These are phyloP conservation scores for Acyrthosiphon pisum DNA, from an alignment of 1,140 invertebrate genomes.

Conservation along the genomic window DNA sequence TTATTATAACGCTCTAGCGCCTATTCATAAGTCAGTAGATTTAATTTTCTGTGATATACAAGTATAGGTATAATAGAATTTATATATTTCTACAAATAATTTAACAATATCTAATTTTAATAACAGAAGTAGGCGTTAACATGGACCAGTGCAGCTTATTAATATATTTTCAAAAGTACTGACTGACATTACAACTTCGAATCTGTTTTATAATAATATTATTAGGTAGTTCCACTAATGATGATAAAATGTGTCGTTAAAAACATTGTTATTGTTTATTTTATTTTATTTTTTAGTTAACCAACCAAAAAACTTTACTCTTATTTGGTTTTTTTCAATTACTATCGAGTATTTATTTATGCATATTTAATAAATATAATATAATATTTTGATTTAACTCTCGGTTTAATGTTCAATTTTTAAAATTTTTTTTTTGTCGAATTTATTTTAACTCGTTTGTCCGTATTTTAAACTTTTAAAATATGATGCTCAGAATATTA, in stretches of 20 bases:
- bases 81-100: background rate
- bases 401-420: background rate
- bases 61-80: background rate
- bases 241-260: background rate
- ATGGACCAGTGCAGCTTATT: background rate
- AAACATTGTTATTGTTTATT: background rate
- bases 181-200: background rate
- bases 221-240: background rate
- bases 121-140: conserved; percentile 36
- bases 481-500: conserved; percentile 13
- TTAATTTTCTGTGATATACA: conserved; percentile 45
- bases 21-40: conserved; percentile 45
- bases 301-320: background rate
- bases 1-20: conserved; percentile 21
- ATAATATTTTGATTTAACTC: background rate
- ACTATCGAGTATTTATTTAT: background rate
- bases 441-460: background rate
- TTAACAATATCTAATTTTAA: conserved; percentile 15
- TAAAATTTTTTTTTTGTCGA: background rate
- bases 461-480: background rate
- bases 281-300: background rate
- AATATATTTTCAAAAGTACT: conserved; percentile 1
- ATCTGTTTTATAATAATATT: background rate
- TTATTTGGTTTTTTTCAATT: background rate
- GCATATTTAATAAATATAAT: background rate